Base-by-base conservation (phyloP, 2,113 vertebrate species). In the Archilochus colubris region DNA sequence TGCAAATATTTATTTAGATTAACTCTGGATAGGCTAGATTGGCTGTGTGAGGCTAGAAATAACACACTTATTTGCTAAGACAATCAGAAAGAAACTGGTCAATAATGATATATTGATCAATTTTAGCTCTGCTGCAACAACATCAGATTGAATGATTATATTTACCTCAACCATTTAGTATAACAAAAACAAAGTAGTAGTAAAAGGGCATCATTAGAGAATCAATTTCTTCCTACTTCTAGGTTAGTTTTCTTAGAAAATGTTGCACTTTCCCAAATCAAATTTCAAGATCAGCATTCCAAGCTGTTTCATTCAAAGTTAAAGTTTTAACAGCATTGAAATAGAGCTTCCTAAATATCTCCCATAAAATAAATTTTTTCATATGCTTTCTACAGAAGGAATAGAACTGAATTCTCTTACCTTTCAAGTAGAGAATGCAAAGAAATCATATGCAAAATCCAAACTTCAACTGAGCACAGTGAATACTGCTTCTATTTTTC, bases 21-120 rank as follows among this genome's bases (percentile, higher is more conserved):
- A 89, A 62, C 17, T 91, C 33, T 83, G 50, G 40, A 68, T 72
- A 48, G 54, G 27, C 18, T 81, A 81, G 33, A 90, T 36, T 69
- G 76, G 43, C 69, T 78, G 44, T 1, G 1, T 70, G 76, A 62
- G 68, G 18, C 48, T 51, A 86, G 76, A 91, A 91, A 93, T 81
- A 93, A 80, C 82, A 82, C 67, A 73, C 7, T 59, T 31, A 54
- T 91, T 94, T 89, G 84, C 89, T 83, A 94, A 93, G 44, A 48
- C 89, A 88, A 80, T 95, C 85, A 94, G 79, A 88, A 93, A 82
- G 76, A 82, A 61, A 68, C 82, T 78, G 80, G 89, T 95, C 95
- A 81, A 95, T 96, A 96, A 91, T 88, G 96, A 97, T 95, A 72
- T 80, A 97, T 93, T 91, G 88, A 97, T 90, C 93, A 86, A 94